Base-by-base conservation (phyloP, 1,140 invertebrate species). In the Cydia amplana region DNA sequence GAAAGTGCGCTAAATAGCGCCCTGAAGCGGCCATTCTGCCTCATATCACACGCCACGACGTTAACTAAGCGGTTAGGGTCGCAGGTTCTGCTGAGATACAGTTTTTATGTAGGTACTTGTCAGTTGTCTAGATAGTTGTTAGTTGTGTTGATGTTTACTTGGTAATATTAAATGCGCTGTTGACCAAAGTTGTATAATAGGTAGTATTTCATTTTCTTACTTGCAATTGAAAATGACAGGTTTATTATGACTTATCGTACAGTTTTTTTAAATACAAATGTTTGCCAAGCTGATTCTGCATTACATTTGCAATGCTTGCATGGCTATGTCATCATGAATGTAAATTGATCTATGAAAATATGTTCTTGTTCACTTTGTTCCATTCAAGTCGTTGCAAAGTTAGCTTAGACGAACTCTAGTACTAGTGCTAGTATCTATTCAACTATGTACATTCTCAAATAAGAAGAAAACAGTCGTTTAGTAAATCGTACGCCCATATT, bases 31-130 rank as follows among this genome's bases (percentile, higher is more conserved):
- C 46, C 76, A 80, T 78, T 80, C 76, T 43, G 25, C 43, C 32
- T 74, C 72, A 77, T 78, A 80, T 77, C 73, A 76, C 65, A 79
- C 46, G 65, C n/a, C 10, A 18, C 65, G 65, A 65, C 64, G 64
- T 65, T 36, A 36, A 65, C 65, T 70, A 70, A 70, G 65, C 65
- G 28, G 36, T 10, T 18, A 51, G 32, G 36, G 65, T 70, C 64
- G 64, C 25, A 36, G 28, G 64, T 36, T 67, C 20, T 60, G n/a
- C 7, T n/a, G 55, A 60, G 55, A 51, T 51, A 51, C n/a, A 51
- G 49, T 51, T 51, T 51, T 51, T 18, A n/a, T 23, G 55, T 60
- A 23, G 20, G 55, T 20, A 23, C 55, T 12, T 60, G 55, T 20
- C n/a, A 2, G 55, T 60, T 64, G 7, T 10, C 4, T 23, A 28